Conservation (phyloP, 2,888 invertebrate genomes). For the Lordiphosa andalusiaca region DNA sequence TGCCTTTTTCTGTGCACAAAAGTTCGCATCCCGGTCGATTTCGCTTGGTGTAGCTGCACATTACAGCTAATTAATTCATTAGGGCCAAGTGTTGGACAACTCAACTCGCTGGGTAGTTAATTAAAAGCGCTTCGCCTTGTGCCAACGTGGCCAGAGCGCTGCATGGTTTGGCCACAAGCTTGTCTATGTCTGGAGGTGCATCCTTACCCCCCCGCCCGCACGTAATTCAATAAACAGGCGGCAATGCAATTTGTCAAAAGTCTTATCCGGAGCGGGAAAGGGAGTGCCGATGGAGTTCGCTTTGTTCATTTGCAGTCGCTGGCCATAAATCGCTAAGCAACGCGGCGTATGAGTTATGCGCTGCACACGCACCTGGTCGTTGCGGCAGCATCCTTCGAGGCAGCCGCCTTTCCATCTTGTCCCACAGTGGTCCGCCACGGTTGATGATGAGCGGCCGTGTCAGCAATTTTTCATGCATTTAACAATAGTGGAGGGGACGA, state of each 20-base stretch:
- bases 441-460: conserved; percentile 53
- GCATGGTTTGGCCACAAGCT: neutral
- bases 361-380: conserved; percentile 15
- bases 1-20: no score
- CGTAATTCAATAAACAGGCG: conserved; percentile 64
- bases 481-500: conserved; percentile 60
- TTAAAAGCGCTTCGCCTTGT: conserved; percentile 25
- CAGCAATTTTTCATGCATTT: conserved; percentile 70
- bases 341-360: conserved; percentile 67
- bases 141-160: conserved; percentile 3
- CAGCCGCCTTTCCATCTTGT: no score
- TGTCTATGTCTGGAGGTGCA: neutral
- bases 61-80: conserved; percentile 58
- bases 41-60: conserved; percentile 17
- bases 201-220: conserved; percentile 8
- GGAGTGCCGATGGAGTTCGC: conserved; percentile 13
- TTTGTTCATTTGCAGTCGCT: conserved; percentile 68
- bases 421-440: conserved; percentile 1
- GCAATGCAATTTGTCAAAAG: conserved; percentile 67
- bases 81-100: conserved; percentile 34
- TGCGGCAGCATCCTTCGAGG: conserved; percentile 1
- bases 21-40: neutral
- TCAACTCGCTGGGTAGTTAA: conserved; percentile 17
- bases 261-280: conserved; percentile 15
- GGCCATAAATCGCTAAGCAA: conserved; percentile 57